Evolutionary conservation across 2,888 invertebrate species (phyloP), one percentile per base, ranked within the genome.

Genomic region (Mimas tiliae): DNA sequence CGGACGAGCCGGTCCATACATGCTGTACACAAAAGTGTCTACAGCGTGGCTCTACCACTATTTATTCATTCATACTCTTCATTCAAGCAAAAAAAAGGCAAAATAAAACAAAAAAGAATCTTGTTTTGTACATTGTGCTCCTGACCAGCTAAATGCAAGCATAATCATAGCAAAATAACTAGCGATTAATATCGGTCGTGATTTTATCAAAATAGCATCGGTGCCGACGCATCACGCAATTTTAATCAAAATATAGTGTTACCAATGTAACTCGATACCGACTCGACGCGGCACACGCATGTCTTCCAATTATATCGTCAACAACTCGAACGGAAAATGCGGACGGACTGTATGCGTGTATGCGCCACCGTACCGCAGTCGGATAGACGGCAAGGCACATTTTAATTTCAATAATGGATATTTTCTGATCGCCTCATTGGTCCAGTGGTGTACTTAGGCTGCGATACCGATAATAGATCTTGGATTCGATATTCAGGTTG

Each of bases 241-340:
- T 58, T 47, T 48, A 42, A 48, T 63, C 55, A 63, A 58, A 58
- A 58, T 66, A 63, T 66, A 64, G 68, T 19, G 52, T 69, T 67
- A 69, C 69, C 62, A 67, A 33, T 53, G 69, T 62, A 68, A 68
- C 64, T 62, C 64, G 64, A 68, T 38, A 64, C 64, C 42, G 27
- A 62, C 68, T 51, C 64, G 62, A 38, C 50, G 50, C 62, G 52
- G 62, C 62, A 64, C 67, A 67, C 67, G 69, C 69, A 64, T 52
- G 66, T 53, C 53, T 45, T 42, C 42, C 63, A 63, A 66, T 66
- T 66, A 53, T 66, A 34, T 63, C 55, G 63, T 63, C 63, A 63
- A 27, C 52, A 58, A 67, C 48, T 67, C 53, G 55, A 58, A 27
- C 53, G 55, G 64, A 64, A 67, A 67, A 63, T 63, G 8, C 19